Evolutionary conservation across 2,888 invertebrate genomes (phyloP).

Genomic region (Drosophila monieri): DNA sequence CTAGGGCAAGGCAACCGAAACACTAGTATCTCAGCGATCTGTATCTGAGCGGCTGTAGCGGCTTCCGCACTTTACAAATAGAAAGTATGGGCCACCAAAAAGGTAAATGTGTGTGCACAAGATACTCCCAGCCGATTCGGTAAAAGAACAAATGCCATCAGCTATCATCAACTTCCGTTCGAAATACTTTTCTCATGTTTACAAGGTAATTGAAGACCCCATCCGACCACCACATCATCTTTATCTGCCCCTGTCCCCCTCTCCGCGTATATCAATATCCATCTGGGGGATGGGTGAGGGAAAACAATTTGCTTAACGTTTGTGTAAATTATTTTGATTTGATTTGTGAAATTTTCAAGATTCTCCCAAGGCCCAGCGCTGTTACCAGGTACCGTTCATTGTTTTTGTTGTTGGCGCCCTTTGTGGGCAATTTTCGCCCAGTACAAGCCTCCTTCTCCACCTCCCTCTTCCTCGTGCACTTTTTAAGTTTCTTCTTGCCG

Average conservation of each 20-base stretch:
- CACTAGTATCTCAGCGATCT: not conserved
- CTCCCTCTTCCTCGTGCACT: slow-evolving; percentile 13
- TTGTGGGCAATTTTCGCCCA: slow-evolving; percentile 68
- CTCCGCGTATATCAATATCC: slow-evolving; percentile 33
- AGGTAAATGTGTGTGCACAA: not conserved
- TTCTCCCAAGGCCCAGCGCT: slow-evolving; percentile 12
- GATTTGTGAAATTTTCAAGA: slow-evolving; percentile 64
- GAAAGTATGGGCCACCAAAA: slow-evolving; percentile 16
- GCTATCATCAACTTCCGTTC: slow-evolving; percentile 39
- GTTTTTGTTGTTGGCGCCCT: slow-evolving; percentile 63
- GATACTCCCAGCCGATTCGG: slow-evolving; percentile 13
- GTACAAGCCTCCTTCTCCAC: not conserved
- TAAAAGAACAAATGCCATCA: slow-evolving; percentile 23
- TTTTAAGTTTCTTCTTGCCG: slow-evolving; percentile 35
- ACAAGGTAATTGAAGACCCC: slow-evolving; percentile 24
- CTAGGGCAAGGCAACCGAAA: slow-evolving; percentile 44
- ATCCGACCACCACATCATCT: not conserved
- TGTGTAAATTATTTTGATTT: slow-evolving; percentile 73
- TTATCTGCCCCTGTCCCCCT: not conserved
- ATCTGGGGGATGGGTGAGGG: slow-evolving; percentile 17
- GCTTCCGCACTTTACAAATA: slow-evolving; percentile 35
- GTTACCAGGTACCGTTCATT: slow-evolving; percentile 44
- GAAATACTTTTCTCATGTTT: slow-evolving; percentile 26
- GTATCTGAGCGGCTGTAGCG: slow-evolving; percentile 11
- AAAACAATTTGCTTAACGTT: slow-evolving; percentile 61